Evolutionary conservation across 2,888 invertebrate genomes (phyloP).

Genomic region (Galeopsomyia nigrocyanea): DNA sequence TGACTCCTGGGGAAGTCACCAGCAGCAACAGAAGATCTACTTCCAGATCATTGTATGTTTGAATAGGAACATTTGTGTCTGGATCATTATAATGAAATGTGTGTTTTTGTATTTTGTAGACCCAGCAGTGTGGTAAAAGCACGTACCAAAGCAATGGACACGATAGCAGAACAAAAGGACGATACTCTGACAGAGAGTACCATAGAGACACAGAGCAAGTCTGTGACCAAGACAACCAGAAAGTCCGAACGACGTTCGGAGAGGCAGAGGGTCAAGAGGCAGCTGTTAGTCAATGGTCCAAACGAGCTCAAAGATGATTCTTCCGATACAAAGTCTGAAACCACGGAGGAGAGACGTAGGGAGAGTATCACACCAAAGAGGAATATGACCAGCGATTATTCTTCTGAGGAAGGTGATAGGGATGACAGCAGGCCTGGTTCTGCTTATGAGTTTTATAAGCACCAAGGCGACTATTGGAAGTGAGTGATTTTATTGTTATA

Average conservation of each 20-base stretch:
- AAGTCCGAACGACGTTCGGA: conserved; percentile 62
- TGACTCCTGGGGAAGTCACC: conserved; percentile 60
- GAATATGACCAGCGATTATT: conserved; percentile 73
- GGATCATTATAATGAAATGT: not conserved
- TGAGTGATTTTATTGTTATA: conserved; percentile 71
- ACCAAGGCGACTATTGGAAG: conserved; percentile 89
- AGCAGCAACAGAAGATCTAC: conserved; percentile 57
- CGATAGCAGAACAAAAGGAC: conserved; percentile 53
- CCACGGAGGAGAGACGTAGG: conserved; percentile 64
- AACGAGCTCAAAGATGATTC: conserved; percentile 57
- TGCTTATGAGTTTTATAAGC: conserved; percentile 81
- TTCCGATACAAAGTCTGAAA: conserved; percentile 49
- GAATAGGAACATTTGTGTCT: too few relatives aligned
- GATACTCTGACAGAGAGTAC: conserved; percentile 48
- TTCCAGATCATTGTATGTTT: conserved; percentile 53
- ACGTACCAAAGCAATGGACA: too few relatives aligned
- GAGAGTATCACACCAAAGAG: conserved; percentile 64
- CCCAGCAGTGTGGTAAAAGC: conserved; percentile 52
- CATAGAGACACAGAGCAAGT: conserved; percentile 49
- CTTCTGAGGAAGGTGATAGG: conserved; percentile 74
- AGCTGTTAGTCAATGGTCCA: conserved; percentile 61
- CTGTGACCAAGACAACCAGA: conserved; percentile 50
- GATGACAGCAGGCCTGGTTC: conserved; percentile 72
- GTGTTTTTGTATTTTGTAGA: conserved; percentile 46
- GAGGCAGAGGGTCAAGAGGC: conserved; percentile 60